A percentile compares a stretch with the other conserved stretches of the same genome.
These are phyloP conservation scores for Siderastrea radians DNA, from an alignment of 92 coral and sea anemone genomes.

Conservation along the genomic window DNA sequence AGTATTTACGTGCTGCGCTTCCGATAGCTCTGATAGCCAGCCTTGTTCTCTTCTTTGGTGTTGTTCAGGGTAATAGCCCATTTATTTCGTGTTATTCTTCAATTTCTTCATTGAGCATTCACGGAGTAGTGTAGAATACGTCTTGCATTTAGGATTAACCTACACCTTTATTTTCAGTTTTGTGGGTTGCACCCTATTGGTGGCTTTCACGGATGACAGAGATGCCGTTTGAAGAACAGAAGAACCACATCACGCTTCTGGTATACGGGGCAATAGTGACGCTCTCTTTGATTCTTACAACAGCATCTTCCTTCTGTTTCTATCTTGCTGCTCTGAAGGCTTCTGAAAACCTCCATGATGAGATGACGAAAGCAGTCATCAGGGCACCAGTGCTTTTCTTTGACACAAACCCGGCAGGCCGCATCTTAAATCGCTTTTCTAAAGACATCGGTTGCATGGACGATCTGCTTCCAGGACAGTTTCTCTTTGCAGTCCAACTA, in stretches of 20 bases:
- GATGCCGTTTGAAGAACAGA: constrained; percentile 31
- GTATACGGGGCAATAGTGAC: constrained; percentile 30
- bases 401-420: constrained; percentile 45
- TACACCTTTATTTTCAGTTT: background rate
- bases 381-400: constrained; percentile 52
- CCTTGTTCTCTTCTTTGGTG: constrained; percentile 14
- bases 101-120: too few relatives aligned
- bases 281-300: constrained; percentile 19
- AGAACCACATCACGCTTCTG: constrained; percentile 20
- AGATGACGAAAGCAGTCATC: constrained; percentile 42
- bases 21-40: background rate
- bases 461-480: constrained; percentile 24
- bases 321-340: constrained; percentile 12
- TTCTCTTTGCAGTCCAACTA: constrained; percentile 28
- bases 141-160: too few relatives aligned
- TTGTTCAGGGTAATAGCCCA: constrained; percentile 6
- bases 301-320: background rate
- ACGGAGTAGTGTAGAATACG: too few relatives aligned
- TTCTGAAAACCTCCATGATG: constrained; percentile 44
- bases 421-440: constrained; percentile 49
- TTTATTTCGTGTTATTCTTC: too few relatives aligned
- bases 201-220: constrained; percentile 40
- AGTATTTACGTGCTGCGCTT: constrained; percentile 22
- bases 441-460: constrained; percentile 42
- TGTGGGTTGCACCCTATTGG: constrained; percentile 33